Percentiles rank a stretch among this genome's conserved stretches.
phyloP scores from a whole-genome alignment of 2,888 invertebrate species.

The Ceriagrion tenellum region DNA sequence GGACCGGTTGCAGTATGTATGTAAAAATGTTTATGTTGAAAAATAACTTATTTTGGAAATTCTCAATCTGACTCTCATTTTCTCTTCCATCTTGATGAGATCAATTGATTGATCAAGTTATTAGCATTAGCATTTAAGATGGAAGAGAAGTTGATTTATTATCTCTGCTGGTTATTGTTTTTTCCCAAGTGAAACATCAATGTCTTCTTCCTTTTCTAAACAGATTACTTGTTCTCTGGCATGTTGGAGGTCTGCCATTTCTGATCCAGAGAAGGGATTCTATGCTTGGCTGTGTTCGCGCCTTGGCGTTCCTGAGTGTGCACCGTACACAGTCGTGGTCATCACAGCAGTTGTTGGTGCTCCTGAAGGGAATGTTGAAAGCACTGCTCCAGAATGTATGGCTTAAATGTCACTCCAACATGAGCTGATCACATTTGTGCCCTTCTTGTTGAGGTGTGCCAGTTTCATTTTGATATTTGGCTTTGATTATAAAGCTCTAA shows the following conservation, averaged over 20 bases:
- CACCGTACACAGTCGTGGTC: constrained; percentile 51
- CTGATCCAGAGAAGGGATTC: constrained; percentile 57
- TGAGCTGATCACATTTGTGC: constrained; percentile 27
- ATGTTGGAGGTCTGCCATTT: constrained; percentile 37
- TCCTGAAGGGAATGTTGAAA: constrained; percentile 24
- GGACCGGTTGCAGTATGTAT: too few species aligned
- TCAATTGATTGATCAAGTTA: too few species aligned
- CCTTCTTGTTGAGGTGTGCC: neutral
- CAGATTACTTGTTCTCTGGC: constrained; percentile 54
- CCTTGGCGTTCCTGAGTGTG: constrained; percentile 39
- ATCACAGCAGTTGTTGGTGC: constrained; percentile 58
- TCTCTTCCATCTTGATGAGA: too few species aligned
- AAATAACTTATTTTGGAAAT: too few species aligned
- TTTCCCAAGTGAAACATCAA: neutral
- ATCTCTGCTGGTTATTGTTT: too few species aligned
- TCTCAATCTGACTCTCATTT: too few species aligned
- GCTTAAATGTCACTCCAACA: neutral
- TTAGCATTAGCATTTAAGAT: too few species aligned
- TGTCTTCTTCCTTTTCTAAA: neutral
- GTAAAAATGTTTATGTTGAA: too few species aligned
- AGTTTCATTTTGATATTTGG: constrained; percentile 34
- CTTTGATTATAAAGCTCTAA: neutral
- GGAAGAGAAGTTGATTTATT: too few species aligned
- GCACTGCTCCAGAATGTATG: constrained; percentile 4
- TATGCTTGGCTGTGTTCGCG: constrained; percentile 60